These are phyloP conservation scores for Aphodius sticticus DNA, from an alignment of 2,888 invertebrate species.

Conservation along the genomic window DNA sequence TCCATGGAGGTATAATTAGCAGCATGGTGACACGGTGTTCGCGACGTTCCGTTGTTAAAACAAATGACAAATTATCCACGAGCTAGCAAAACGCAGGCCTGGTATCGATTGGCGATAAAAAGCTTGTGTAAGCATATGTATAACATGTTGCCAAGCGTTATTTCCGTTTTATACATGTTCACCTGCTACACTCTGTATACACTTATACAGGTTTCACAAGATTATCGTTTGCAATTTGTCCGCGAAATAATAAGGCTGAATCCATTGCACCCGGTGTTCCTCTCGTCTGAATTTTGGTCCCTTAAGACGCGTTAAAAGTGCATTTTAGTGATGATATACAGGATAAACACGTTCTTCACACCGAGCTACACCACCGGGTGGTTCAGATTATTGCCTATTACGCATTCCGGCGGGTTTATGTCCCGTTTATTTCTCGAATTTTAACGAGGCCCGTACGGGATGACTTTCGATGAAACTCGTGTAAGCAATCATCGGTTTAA, in stretches of 20 bases:
- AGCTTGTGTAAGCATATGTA: conserved; percentile 48
- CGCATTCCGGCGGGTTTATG: conserved; percentile 40
- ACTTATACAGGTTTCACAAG: conserved; percentile 40
- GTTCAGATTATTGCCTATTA: conserved; percentile 44
- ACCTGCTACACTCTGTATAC: conserved; percentile 39
- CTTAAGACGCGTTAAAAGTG: not conserved
- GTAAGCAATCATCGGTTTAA: not conserved
- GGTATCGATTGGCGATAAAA: conserved; percentile 50
- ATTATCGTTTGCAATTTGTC: conserved; percentile 44
- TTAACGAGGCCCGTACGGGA: conserved; percentile 23
- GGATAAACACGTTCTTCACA: conserved; percentile 34
- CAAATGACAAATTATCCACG: conserved; percentile 38
- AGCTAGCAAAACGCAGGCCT: conserved; percentile 36
- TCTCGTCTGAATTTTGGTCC: not conserved
- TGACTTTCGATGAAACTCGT: not conserved
- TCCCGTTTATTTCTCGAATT: conserved; percentile 36
- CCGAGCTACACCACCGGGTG: conserved; percentile 41
- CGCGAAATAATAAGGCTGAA: conserved; percentile 38
- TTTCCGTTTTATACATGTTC: conserved; percentile 44
- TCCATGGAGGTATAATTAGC: conserved; percentile 13
- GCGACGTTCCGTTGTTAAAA: conserved; percentile 32
- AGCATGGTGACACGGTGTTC: conserved; percentile 8
- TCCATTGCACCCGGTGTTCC: not conserved
- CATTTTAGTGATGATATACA: not conserved
- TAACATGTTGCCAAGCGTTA: conserved; percentile 46